Evolutionary conservation across 2,888 invertebrate genomes (phyloP).

Genomic region (Aspidiotus rigidus): DNA sequence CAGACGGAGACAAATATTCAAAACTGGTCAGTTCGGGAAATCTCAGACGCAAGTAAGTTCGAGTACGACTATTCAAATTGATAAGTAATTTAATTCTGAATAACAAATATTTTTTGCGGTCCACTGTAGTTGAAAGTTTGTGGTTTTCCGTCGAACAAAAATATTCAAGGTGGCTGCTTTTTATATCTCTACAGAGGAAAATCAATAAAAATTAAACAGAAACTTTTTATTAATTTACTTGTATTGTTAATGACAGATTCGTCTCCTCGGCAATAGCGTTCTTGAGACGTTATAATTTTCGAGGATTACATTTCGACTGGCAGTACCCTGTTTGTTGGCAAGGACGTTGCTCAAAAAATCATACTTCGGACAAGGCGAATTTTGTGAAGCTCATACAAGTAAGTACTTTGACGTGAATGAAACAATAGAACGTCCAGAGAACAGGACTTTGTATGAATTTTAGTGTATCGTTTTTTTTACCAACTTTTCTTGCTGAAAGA

Average conservation of each 20-base stretch:
- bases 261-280: conserved; percentile 61
- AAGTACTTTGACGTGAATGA: neutral
- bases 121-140: no score
- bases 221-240: neutral
- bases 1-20: conserved; percentile 77
- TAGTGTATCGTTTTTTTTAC: no score
- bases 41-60: conserved; percentile 46
- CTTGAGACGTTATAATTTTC: conserved; percentile 64
- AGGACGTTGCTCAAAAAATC: conserved; percentile 74
- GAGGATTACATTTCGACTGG: conserved; percentile 87
- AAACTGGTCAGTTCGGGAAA: conserved; percentile 60
- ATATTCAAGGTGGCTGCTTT: no score
- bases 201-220: neutral
- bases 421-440: no score
- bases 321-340: conserved; percentile 92
- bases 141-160: no score
- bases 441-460: no score
- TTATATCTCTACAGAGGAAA: neutral
- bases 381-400: conserved; percentile 67
- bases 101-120: no score
- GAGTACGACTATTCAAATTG: no score
- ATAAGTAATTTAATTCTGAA: no score
- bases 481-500: no score
- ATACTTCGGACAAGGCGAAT: conserved; percentile 65
- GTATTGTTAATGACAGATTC: conserved; percentile 45